Evolutionary conservation across 2,113 vertebrate species (phyloP).

Genomic region (Andinoacara biseriatus): DNA sequence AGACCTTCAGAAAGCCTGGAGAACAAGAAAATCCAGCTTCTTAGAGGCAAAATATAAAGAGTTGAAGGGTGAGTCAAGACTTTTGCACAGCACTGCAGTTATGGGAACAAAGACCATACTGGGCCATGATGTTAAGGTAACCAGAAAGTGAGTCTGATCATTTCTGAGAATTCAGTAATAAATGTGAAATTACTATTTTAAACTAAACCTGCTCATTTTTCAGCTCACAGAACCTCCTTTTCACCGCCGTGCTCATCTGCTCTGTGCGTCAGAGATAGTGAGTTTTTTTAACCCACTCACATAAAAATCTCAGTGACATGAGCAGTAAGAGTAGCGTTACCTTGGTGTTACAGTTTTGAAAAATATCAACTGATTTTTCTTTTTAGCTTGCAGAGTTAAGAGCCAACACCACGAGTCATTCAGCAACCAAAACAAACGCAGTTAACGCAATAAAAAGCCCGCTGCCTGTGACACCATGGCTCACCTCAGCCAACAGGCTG

Average conservation of each 20-base stretch:
- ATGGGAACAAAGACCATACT: too few relatives aligned
- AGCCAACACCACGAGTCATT: neutral
- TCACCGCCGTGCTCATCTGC: neutral
- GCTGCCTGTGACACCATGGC: neutral
- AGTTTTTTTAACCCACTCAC: neutral
- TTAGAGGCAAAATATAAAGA: too few relatives aligned
- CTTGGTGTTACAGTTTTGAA: neutral
- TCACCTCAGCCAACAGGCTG: neutral
- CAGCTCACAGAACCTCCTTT: neutral
- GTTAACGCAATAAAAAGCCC: neutral
- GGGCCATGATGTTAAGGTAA: neutral
- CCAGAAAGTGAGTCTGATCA: neutral
- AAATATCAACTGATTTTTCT: neutral
- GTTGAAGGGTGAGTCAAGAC: too few relatives aligned
- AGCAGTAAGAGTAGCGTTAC: rapidly evolving
- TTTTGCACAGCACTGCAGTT: too few relatives aligned
- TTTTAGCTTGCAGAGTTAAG: neutral
- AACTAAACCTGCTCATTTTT: rapidly evolving
- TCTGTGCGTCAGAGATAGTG: neutral
- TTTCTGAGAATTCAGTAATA: neutral
- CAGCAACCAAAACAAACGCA: neutral
- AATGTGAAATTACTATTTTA: neutral
- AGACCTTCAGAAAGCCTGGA: too few relatives aligned
- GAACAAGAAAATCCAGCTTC: too few relatives aligned
- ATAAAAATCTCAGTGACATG: neutral